Evolutionary conservation across 1,140 invertebrate genomes (phyloP), one percentile per base, ranked within the genome.

Genomic region (Drosophila nigromelanica): DNA sequence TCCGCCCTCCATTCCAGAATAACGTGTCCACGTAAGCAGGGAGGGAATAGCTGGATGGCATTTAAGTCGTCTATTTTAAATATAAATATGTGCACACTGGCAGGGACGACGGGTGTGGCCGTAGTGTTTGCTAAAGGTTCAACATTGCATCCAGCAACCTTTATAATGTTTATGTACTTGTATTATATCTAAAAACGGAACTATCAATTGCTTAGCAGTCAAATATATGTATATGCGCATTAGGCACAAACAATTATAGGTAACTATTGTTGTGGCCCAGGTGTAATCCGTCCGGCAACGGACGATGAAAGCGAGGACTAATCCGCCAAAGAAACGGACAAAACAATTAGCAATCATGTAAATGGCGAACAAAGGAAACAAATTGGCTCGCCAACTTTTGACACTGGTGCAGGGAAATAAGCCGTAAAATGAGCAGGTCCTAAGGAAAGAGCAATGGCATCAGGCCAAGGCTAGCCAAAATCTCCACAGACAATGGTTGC

Each of bases 401-500:
- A 54, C 69, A 58, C 63, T 43, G 27, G 11, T 30, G 33, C 33
- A 52, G 21, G 24, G 33, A 37, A 15, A 48, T 47, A 54, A 40
- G 24, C 42, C 14, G 21, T 56, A 70, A 56, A 50, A 37, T 47
- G 50, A 47, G 58, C 47, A 72, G 51, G 43, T 39, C 48, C 48
- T 40, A 55, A 47, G 50, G 10, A 59, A 40, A 50, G 59, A 70
- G 51, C 71, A 61, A 35, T 52, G 58, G 60, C 58, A 58, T 42
- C 35, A 51, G 47, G 48, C 43, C 56, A 62, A 50, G 35, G 45
- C 18, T 39, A 21, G 42, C 39, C 35, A 27, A 27, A 67, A 37
- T 24, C 39, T 69, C 51, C 45, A 76, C 51, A 66, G 42, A 86
- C 66, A 82, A 79, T 82, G 60, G 60, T 67, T 59, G 55, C 71